A percentile compares a stretch with the other conserved stretches of the same genome.
These are phyloP conservation scores for Acanthochromis polyacanthus DNA, from an alignment of 2,113 vertebrate genomes.

Conservation along the genomic window DNA sequence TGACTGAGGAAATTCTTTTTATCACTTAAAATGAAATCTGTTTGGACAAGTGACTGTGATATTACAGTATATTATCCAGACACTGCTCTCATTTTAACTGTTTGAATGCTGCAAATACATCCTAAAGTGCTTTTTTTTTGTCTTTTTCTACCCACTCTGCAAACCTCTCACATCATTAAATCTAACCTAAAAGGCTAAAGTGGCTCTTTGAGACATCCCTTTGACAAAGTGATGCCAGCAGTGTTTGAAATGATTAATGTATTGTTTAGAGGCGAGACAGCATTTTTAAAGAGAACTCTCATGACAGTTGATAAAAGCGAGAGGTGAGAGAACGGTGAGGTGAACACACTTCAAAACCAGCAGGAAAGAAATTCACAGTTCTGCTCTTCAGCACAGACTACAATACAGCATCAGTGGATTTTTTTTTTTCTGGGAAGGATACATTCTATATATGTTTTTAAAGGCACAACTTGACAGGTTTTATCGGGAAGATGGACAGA, in stretches of 20 bases:
- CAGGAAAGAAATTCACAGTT: constrained; percentile 12
- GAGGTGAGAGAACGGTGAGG: constrained; percentile 30
- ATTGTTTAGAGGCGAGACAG: constrained; percentile 25
- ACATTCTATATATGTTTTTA: too few relatives aligned
- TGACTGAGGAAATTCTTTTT: too few relatives aligned
- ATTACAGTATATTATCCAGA: neutral
- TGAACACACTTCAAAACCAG: constrained; percentile 12
- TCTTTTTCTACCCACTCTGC: neutral
- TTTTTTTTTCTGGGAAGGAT: neutral
- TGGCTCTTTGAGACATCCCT: constrained; percentile 23
- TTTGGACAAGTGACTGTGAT: too few relatives aligned
- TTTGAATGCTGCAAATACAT: neutral
- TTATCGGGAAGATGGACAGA: too few relatives aligned
- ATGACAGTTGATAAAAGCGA: constrained; percentile 31
- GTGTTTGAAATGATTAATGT: constrained; percentile 31
- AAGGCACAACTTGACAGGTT: too few relatives aligned
- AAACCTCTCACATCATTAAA: constrained; percentile 23
- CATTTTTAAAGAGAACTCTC: neutral
- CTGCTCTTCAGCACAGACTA: neutral
- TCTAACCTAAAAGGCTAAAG: constrained; percentile 10
- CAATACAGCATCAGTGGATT: neutral
- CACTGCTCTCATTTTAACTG: neutral
- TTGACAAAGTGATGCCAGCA: constrained; percentile 8
- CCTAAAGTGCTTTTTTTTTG: constrained; percentile 17
- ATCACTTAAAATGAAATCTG: too few relatives aligned